These are phyloP conservation scores for Prunella fulvescens DNA, from an alignment of 2,113 vertebrate genomes.

Conservation along the genomic window DNA sequence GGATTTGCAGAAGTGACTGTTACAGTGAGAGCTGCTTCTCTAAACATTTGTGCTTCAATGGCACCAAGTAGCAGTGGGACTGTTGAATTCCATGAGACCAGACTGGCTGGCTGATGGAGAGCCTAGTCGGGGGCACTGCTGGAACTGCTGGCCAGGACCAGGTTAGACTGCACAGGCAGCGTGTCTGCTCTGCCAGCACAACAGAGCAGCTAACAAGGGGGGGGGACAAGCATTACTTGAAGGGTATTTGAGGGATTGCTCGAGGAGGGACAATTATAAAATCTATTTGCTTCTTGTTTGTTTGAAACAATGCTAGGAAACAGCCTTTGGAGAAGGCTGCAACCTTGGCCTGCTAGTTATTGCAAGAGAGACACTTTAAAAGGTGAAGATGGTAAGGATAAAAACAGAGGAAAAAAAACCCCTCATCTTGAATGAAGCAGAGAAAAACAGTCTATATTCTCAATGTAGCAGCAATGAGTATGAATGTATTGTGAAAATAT, in stretches of 20 bases:
- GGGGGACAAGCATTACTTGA: neutral
- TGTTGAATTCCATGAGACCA: neutral
- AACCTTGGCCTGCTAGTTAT: neutral
- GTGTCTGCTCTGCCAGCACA: neutral
- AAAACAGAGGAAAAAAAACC: neutral
- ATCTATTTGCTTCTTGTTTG: neutral
- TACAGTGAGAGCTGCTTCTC: neutral
- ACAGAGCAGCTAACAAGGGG: neutral
- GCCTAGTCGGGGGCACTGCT: neutral
- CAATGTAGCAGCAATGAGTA: neutral
- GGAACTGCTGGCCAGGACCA: neutral
- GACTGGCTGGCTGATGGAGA: neutral
- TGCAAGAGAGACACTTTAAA: neutral
- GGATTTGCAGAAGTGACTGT: neutral
- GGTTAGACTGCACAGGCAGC: neutral
- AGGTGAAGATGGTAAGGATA: neutral
- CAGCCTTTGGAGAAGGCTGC: neutral
- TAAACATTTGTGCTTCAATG: accelerated
- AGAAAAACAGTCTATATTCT: neutral
- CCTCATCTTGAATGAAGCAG: neutral
- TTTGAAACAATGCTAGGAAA: neutral
- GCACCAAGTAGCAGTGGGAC: neutral
- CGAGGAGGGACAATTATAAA: neutral
- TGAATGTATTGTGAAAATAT: neutral
- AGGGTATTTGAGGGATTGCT: neutral